phyloP scores from a whole-genome alignment of 2,113 vertebrate species.

The Catagonus wagneri region DNA sequence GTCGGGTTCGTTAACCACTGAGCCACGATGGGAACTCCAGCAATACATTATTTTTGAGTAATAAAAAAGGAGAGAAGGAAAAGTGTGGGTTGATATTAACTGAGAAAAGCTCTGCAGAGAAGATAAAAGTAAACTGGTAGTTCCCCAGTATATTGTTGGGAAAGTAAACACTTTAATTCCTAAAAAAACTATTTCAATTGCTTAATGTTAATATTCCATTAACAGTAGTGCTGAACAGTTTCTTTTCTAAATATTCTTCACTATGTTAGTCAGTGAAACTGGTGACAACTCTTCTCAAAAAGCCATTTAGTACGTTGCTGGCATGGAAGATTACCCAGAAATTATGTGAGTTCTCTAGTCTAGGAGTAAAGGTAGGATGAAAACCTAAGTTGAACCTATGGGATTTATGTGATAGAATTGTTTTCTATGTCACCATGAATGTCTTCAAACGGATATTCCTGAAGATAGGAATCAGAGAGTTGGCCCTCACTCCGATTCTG shows the following conservation, averaged over 20 bases:
- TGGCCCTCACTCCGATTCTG: neutral
- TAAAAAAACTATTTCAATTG: conserved; percentile 2
- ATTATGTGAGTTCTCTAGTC: neutral
- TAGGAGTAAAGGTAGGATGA: conserved; percentile 3
- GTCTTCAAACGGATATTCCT: neutral
- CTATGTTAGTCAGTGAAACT: neutral
- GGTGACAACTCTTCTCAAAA: neutral
- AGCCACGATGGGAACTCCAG: too few relatives aligned
- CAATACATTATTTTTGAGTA: neutral
- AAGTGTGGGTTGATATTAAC: neutral
- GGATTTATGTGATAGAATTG: neutral
- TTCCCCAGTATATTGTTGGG: conserved; percentile 11
- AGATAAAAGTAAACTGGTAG: neutral
- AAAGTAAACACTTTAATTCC: conserved; percentile 43
- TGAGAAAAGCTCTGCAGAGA: neutral
- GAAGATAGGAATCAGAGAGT: neutral
- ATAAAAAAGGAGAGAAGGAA: neutral
- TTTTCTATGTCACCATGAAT: neutral
- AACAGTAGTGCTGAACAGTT: neutral
- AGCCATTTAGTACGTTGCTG: neutral
- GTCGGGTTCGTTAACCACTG: too few relatives aligned
- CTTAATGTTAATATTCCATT: conserved; percentile 10
- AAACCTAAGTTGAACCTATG: neutral
- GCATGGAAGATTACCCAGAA: conserved; percentile 8
- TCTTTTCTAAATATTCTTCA: conserved; percentile 9